Percentiles rank a stretch among this genome's conserved stretches.
Evolutionary conservation across 1,140 invertebrate genomes (phyloP).

Genomic region (Formica selysi): DNA sequence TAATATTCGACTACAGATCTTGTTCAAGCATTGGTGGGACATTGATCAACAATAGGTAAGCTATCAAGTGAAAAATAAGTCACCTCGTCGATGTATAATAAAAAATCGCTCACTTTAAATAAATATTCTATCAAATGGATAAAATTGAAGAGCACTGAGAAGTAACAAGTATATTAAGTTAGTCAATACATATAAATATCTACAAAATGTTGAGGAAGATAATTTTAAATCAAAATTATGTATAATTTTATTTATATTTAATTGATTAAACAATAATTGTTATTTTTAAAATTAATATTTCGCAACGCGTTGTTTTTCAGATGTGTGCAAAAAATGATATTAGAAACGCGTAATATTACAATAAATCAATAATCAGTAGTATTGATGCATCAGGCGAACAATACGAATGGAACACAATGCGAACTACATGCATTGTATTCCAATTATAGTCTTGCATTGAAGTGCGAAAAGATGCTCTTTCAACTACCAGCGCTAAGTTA

Average conservation of each 20-base stretch:
- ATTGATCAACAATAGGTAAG: background rate
- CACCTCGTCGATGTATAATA: background rate
- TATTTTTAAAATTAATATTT: background rate
- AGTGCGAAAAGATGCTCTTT: constrained; percentile 27
- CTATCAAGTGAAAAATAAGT: background rate
- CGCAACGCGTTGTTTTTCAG: background rate
- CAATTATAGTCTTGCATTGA: constrained; percentile 24
- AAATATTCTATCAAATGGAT: background rate
- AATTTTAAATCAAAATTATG: background rate
- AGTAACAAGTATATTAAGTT: background rate
- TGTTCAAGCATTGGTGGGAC: background rate
- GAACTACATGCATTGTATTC: background rate
- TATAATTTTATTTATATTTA: background rate
- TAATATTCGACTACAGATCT: background rate
- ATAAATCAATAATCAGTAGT: constrained; percentile 19
- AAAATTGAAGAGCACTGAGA: background rate
- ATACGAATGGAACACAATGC: constrained; percentile 15
- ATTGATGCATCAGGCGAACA: constrained; percentile 9
- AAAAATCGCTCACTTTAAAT: background rate
- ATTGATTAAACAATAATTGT: background rate
- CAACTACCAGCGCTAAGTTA: constrained; percentile 5
- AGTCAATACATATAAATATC: background rate
- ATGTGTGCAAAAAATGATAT: background rate
- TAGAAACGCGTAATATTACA: background rate
- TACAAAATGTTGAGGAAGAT: background rate